Evolutionary conservation across 2,797 vertebrate genomes (phyloP).

Genomic region (Cuculus canorus): DNA sequence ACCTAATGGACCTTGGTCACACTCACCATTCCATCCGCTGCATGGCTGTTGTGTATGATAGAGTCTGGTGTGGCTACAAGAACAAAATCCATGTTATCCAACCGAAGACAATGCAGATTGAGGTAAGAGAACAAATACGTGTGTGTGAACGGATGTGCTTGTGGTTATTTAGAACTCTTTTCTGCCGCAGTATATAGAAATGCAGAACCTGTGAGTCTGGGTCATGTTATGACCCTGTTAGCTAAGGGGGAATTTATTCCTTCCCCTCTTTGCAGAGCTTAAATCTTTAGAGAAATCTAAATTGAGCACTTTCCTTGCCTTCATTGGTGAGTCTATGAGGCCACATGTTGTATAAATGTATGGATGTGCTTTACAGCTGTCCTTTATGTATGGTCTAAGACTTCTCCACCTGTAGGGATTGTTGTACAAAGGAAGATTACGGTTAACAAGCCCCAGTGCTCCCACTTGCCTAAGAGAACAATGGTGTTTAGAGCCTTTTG

Average conservation of each 20-base stretch:
- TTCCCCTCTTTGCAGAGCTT: neutral
- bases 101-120: slow-evolving; percentile 98
- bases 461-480: neutral
- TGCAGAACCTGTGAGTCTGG: neutral
- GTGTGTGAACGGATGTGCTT: too few species aligned
- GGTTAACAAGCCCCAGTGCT: too few species aligned
- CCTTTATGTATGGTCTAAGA: neutral
- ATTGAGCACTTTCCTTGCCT: neutral
- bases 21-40: slow-evolving; percentile 98
- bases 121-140: slow-evolving; percentile 74
- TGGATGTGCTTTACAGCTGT: neutral
- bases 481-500: neutral
- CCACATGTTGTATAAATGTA: neutral
- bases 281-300: neutral
- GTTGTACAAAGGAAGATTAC: neutral
- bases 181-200: neutral
- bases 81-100: slow-evolving; percentile 99
- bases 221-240: neutral
- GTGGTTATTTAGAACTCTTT: neutral
- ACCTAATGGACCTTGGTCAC: slow-evolving; percentile 95
- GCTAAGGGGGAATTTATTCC: neutral
- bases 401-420: neutral
- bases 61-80: slow-evolving; percentile 98
- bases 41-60: slow-evolving; percentile 96
- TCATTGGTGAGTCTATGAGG: neutral